A percentile compares a stretch with the other conserved stretches of the same genome.
Evolutionary conservation across 2,888 invertebrate species (phyloP).

Genomic region (Eristalis arbustorum): DNA sequence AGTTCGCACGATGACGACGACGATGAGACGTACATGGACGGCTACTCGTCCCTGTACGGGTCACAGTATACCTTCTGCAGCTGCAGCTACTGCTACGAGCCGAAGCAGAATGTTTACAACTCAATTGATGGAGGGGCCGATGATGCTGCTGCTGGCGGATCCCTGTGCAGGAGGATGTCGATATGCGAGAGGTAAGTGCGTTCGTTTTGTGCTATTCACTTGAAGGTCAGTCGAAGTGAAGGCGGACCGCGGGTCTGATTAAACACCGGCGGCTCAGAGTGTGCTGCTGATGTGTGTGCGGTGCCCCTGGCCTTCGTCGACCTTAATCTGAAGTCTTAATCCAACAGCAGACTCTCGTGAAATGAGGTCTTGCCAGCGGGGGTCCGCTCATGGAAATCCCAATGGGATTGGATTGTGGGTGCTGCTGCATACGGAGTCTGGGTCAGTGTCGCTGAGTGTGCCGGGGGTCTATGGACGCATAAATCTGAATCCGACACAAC

Average conservation of each 20-base stretch:
- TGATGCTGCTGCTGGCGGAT: neutral
- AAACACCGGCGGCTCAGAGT: neutral
- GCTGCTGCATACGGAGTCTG: no score
- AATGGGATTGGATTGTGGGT: no score
- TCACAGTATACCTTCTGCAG: conserved; percentile 84
- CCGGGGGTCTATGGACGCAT: no score
- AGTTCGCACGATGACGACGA: conserved; percentile 61
- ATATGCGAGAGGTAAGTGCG: conserved; percentile 76
- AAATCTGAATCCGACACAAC: no score
- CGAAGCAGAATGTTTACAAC: conserved; percentile 80
- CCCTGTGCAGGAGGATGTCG: conserved; percentile 72
- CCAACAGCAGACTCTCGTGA: neutral
- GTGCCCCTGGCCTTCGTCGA: neutral
- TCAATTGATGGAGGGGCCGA: conserved; percentile 72
- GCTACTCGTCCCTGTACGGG: conserved; percentile 81
- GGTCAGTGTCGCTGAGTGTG: no score
- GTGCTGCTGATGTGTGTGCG: no score
- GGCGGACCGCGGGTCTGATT: neutral
- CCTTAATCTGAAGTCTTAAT: neutral
- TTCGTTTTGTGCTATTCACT: neutral
- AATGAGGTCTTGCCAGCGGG: neutral
- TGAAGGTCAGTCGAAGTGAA: no score
- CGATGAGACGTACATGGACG: conserved; percentile 70
- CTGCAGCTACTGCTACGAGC: conserved; percentile 83
- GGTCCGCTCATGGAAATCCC: neutral